Evolutionary conservation across 1,140 invertebrate genomes (phyloP).

Genomic region (Drosophila ananassae): DNA sequence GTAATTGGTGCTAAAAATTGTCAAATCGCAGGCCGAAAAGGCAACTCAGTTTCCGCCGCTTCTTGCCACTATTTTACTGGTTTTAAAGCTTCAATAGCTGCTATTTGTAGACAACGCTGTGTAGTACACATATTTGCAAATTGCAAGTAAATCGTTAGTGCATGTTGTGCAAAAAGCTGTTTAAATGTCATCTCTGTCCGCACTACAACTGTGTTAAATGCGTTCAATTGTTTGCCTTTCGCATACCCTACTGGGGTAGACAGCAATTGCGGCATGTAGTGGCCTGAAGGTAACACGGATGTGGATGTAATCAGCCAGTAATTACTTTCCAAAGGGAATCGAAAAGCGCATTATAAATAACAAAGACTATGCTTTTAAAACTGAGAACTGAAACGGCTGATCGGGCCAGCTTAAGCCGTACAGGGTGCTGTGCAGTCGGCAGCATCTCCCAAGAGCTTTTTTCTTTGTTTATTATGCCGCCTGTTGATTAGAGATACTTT

Average conservation of each 20-base stretch:
- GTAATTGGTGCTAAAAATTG: slow-evolving; percentile 70
- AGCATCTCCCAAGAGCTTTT: neutral
- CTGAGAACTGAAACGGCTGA: neutral
- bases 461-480: slow-evolving; percentile 35
- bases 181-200: slow-evolving; percentile 20
- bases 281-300: neutral
- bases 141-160: slow-evolving; percentile 7
- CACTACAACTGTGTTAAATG: slow-evolving; percentile 39
- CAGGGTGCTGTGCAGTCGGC: neutral
- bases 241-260: slow-evolving; percentile 1
- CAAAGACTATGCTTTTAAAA: neutral
- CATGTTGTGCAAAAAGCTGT: slow-evolving; percentile 7
- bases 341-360: slow-evolving; percentile 11
- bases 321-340: slow-evolving; percentile 12
- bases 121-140: neutral
- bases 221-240: slow-evolving; percentile 31
- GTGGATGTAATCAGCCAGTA: slow-evolving; percentile 12
- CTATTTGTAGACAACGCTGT: neutral
- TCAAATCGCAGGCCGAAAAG: slow-evolving; percentile 42
- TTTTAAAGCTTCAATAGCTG: slow-evolving; percentile 37
- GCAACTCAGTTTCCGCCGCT: neutral
- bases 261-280: slow-evolving; percentile 27
- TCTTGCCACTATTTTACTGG: neutral
- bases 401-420: neutral
- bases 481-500: slow-evolving; percentile 54